A percentile compares a stretch with the other conserved stretches of the same genome.
Evolutionary conservation across 35 echinoderm and acorn worm genomes (phyloP).

Genomic region (Ptychodera flava): DNA sequence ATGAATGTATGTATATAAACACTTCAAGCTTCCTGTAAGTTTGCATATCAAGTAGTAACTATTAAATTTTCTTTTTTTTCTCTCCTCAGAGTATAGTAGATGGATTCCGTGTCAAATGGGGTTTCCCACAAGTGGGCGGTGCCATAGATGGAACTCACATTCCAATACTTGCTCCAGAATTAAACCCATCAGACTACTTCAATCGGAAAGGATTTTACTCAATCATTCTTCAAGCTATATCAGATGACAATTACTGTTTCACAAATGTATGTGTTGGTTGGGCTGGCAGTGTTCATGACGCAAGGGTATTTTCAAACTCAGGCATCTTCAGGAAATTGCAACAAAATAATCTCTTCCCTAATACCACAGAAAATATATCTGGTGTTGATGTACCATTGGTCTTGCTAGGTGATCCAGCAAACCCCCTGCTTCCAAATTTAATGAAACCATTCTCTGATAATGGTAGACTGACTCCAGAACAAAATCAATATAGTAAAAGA

Average conservation of each 20-base stretch:
- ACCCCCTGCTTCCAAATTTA: constrained; percentile 16
- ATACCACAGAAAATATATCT: too few species aligned
- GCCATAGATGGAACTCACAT: constrained; percentile 47
- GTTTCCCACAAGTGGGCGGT: constrained; percentile 32
- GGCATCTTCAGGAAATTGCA: too few species aligned
- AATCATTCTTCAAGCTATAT: constrained; percentile 22
- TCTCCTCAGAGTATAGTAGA: too few species aligned
- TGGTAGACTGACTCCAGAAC: neutral
- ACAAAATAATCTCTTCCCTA: too few species aligned
- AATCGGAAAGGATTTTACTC: constrained; percentile 23
- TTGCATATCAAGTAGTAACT: too few species aligned
- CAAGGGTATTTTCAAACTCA: constrained; percentile 29
- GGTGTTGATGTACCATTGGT: constrained; percentile 6
- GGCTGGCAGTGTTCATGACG: constrained; percentile 44
- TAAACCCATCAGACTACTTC: constrained; percentile 32
- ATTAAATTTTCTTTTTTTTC: too few species aligned
- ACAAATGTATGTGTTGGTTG: constrained; percentile 40
- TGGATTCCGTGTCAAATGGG: constrained; percentile 22
- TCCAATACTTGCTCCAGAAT: constrained; percentile 18
- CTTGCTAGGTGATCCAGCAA: constrained; percentile 20
- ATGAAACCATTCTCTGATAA: constrained; percentile 11
- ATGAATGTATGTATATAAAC: too few species aligned
- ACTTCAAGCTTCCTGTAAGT: too few species aligned
- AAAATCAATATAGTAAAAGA: constrained; percentile 5
- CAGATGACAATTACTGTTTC: constrained; percentile 18